Percentiles rank a stretch among this genome's conserved stretches.
These are phyloP conservation scores for Cheilosia grossa DNA, from an alignment of 2,888 invertebrate species.

Conservation along the genomic window DNA sequence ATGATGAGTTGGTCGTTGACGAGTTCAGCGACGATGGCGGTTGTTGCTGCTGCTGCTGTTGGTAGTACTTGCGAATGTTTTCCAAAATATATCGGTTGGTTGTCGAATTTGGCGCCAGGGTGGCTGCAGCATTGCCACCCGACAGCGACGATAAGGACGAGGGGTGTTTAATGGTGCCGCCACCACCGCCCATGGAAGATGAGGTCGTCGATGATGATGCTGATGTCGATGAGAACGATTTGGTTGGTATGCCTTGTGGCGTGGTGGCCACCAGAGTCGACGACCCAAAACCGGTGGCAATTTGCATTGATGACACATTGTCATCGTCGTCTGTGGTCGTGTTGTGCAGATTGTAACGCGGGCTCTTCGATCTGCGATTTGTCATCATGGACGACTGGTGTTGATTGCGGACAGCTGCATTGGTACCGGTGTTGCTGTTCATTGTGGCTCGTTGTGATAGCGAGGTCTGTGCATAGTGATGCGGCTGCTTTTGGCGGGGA, in stretches of 20 bases:
- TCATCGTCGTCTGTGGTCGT: slow-evolving; percentile 60
- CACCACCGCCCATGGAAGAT: slow-evolving; percentile 61
- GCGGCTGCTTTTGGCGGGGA: slow-evolving; percentile 18
- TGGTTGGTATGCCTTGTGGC: slow-evolving; percentile 63
- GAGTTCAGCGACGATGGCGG: slow-evolving; percentile 80
- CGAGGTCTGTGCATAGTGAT: slow-evolving; percentile 30
- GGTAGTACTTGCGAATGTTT: slow-evolving; percentile 82
- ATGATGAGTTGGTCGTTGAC: slow-evolving; percentile 70
- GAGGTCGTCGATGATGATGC: slow-evolving; percentile 71
- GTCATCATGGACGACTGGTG: slow-evolving; percentile 35
- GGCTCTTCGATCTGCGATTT: slow-evolving; percentile 44
- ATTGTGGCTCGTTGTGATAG: slow-evolving; percentile 69
- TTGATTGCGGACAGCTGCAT: slow-evolving; percentile 47
- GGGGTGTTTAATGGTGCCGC: slow-evolving; percentile 47
- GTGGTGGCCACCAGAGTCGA: slow-evolving; percentile 55
- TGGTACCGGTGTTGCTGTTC: slow-evolving; percentile 49
- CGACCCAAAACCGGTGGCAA: slow-evolving; percentile 48
- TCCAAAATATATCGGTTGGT: slow-evolving; percentile 80
- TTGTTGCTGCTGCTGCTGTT: slow-evolving; percentile 77
- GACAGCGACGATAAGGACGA: slow-evolving; percentile 47
- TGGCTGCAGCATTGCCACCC: slow-evolving; percentile 38
- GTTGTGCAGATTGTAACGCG: slow-evolving; percentile 46
- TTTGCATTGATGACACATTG: slow-evolving; percentile 58
- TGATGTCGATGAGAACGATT: slow-evolving; percentile 61
- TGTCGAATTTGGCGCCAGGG: slow-evolving; percentile 67